Base-by-base conservation (phyloP, 2,797 vertebrate species). In the Lithobates pipiens region DNA sequence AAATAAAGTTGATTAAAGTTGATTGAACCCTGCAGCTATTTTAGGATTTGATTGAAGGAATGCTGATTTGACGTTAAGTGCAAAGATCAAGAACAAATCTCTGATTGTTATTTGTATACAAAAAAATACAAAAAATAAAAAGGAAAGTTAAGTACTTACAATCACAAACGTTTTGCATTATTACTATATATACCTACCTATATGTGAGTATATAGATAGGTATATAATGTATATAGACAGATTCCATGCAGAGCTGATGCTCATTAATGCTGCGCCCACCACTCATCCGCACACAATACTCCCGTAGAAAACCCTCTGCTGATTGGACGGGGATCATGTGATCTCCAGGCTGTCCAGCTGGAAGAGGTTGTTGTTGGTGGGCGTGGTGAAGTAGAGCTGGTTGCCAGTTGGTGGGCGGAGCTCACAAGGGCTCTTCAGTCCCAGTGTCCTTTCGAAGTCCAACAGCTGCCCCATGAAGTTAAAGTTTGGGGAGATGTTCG, bases 391-490 rank as follows among this genome's bases (percentile, higher is more conserved):
- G 91, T 98, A 98, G 87, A 99, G 96, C 94, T 98, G 97, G 88
- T 98, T 97, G 54, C 54, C 21, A 0, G 93, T 93, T 73, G 97
- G 95, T 0, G 94, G 91, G 68, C 92, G 96, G 96, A 97, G 98
- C 91, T 99, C 97, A 0, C 98, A 99, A 0, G 97, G 98, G 92
- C 97, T 99, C 93, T 96, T 98, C 61, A 98, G 95, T 85, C 97
- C 98, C 93, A 99, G 96, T 87, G 97, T 99, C 92, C 97, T 94
- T 93, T 99, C 98, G 84, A 99, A 99, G 95, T 99, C 98, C 93
- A 99, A 94, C 61, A 99, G 96, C 81, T 99, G 98, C 88, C 98
- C 98, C 97, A 99, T 99, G 92, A 99, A 99, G 94, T 99, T 99
- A 92, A 99, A 99, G 91, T 99, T 99, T 10, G 98, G 98, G 1